Conservation (phyloP, 2,888 invertebrate species). For the Xanthia icteritia region DNA sequence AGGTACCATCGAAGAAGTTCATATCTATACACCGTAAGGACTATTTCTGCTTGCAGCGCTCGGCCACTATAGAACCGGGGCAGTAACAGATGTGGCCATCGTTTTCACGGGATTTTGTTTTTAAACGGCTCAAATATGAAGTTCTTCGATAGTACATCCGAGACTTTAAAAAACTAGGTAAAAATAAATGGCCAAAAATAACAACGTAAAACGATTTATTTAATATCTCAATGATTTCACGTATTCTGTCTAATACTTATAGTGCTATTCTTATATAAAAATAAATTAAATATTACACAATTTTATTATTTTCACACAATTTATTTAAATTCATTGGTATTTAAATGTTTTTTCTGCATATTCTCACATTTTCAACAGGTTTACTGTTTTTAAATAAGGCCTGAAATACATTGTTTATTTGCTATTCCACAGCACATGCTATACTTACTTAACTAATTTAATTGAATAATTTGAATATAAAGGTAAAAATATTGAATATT, state of each 20-base stretch:
- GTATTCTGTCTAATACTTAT: slow-evolving; percentile 51
- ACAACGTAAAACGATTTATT: slow-evolving; percentile 68
- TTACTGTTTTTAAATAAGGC: slow-evolving; percentile 54
- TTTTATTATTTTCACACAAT: slow-evolving; percentile 40
- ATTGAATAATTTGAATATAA: slow-evolving; percentile 31
- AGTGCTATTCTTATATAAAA: slow-evolving; percentile 66
- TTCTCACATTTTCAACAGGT: slow-evolving; percentile 38
- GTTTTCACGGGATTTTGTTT: too few relatives aligned
- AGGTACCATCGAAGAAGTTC: too few relatives aligned
- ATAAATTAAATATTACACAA: slow-evolving; percentile 65
- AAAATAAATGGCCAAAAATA: slow-evolving; percentile 34
- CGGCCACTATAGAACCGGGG: too few relatives aligned
- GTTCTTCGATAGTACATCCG: too few relatives aligned
- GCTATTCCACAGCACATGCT: slow-evolving; percentile 39
- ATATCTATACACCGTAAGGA: too few relatives aligned
- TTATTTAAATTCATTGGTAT: slow-evolving; percentile 44
- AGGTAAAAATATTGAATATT: slow-evolving; percentile 57
- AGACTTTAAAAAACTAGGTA: not conserved
- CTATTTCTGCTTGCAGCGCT: too few relatives aligned
- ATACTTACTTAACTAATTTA: slow-evolving; percentile 27
- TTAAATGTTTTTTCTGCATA: slow-evolving; percentile 22
- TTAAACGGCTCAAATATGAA: too few relatives aligned
- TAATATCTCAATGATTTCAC: slow-evolving; percentile 62
- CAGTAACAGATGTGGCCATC: too few relatives aligned
- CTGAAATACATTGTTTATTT: slow-evolving; percentile 58